Conservation (phyloP, 2,888 invertebrate species). For the Melanostoma mellinum region DNA sequence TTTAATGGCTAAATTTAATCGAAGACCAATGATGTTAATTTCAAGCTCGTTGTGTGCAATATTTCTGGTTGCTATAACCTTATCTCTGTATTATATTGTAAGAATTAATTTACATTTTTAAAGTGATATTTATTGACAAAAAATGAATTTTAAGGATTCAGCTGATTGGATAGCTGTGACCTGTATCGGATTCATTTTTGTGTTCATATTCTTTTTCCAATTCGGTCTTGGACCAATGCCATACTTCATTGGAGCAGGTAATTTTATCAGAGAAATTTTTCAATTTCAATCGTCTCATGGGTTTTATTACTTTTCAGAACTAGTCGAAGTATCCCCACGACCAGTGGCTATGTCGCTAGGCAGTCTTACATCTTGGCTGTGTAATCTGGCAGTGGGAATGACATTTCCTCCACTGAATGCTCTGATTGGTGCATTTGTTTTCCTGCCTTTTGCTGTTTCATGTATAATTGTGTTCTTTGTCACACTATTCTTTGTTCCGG, state of each 20-base stretch:
- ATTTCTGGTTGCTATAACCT: conserved; percentile 84
- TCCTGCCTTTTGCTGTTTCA: conserved; percentile 86
- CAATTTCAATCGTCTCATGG: not conserved
- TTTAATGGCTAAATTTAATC: conserved; percentile 85
- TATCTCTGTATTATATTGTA: conserved; percentile 86
- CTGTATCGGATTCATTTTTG: conserved; percentile 86
- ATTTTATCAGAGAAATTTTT: conserved; percentile 52
- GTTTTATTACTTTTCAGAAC: conserved; percentile 83
- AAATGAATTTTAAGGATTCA: conserved; percentile 82
- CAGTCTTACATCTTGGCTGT: conserved; percentile 92
- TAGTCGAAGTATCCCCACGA: conserved; percentile 91
- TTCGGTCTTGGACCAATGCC: conserved; percentile 94
- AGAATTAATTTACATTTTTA: conserved; percentile 76
- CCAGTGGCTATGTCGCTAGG: conserved; percentile 93
- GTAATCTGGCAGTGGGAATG: conserved; percentile 92
- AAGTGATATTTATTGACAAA: conserved; percentile 1
- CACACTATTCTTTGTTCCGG: conserved; percentile 77
- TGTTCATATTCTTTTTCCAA: conserved; percentile 90
- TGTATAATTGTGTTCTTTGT: conserved; percentile 76
- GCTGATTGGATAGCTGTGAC: conserved; percentile 87
- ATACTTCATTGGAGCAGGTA: conserved; percentile 91
- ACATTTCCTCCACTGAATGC: conserved; percentile 86
- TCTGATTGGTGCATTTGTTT: conserved; percentile 87
- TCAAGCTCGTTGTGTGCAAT: conserved; percentile 85
- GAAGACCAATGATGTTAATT: conserved; percentile 86